Evolutionary conservation across 2,797 vertebrate genomes (phyloP).

Genomic region (Enteromius radiatus): DNA sequence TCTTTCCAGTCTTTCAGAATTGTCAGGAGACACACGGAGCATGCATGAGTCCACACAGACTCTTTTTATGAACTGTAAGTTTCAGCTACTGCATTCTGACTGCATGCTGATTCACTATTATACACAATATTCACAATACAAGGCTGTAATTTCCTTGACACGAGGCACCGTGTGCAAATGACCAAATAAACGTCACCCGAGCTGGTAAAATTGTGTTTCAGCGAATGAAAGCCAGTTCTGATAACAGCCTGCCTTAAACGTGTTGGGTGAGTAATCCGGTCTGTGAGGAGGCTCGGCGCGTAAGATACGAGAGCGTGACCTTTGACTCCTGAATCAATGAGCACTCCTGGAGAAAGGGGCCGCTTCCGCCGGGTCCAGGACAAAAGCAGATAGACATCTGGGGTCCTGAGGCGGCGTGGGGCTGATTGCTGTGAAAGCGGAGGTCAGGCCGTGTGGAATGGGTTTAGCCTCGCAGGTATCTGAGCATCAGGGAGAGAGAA

Average conservation of each 20-base stretch:
- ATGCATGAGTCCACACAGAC: neutral
- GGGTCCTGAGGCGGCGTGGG: constrained; percentile 77
- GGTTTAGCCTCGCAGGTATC: constrained; percentile 78
- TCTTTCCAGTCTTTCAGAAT: neutral
- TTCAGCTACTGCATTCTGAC: neutral
- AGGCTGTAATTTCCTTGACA: neutral
- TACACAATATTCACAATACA: neutral
- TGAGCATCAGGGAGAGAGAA: constrained; percentile 71
- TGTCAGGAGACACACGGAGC: neutral
- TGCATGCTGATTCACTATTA: neutral
- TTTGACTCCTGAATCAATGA: constrained; percentile 40
- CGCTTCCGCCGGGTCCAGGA: constrained; percentile 74
- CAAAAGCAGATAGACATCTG: constrained; percentile 75
- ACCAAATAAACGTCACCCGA: neutral
- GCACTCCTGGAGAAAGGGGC: constrained; percentile 68
- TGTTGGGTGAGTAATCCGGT: neutral
- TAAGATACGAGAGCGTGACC: neutral
- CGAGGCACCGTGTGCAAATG: neutral
- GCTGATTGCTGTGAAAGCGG: constrained; percentile 79
- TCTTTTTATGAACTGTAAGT: neutral
- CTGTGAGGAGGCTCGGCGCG: neutral
- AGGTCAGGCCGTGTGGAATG: constrained; percentile 77
- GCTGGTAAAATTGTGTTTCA: neutral
- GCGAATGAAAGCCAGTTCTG: neutral
- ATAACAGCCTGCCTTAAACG: neutral